These are phyloP conservation scores for Yponomeuta plumbellus DNA, from an alignment of 2,888 invertebrate genomes.

Conservation along the genomic window DNA sequence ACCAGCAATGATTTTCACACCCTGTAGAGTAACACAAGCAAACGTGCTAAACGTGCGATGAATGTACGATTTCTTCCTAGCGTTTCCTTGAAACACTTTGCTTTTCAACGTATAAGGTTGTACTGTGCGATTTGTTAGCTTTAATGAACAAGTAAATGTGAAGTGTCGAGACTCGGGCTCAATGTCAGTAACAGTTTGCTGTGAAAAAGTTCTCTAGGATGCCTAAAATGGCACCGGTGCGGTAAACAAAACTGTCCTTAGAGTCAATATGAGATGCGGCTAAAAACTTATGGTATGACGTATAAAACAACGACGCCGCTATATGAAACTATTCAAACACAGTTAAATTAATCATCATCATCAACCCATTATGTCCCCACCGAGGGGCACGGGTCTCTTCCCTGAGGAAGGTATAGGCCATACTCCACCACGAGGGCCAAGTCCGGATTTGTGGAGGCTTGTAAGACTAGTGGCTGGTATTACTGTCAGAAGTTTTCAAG, in stretches of 20 bases:
- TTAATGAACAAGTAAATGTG: slow-evolving; percentile 16
- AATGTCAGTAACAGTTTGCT: slow-evolving; percentile 13
- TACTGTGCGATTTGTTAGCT: slow-evolving; percentile 18
- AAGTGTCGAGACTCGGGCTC: neutral
- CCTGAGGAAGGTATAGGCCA: no score
- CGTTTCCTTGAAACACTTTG: slow-evolving; percentile 10
- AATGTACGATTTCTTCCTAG: slow-evolving; percentile 9
- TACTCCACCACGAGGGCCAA: no score
- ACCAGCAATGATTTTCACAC: neutral
- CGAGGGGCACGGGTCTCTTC: no score
- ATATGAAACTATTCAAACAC: neutral
- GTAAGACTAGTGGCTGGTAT: no score
- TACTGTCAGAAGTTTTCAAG: no score
- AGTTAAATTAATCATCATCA: no score
- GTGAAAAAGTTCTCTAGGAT: slow-evolving; percentile 9
- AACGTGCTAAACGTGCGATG: slow-evolving; percentile 11
- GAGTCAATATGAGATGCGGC: neutral
- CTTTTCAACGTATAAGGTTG: slow-evolving; percentile 16
- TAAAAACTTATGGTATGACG: neutral
- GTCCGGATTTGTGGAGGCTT: no score
- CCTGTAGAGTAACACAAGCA: neutral
- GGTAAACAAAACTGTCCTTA: neutral
- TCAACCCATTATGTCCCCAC: no score
- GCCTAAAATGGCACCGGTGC: neutral
- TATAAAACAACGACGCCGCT: neutral